phyloP scores from a whole-genome alignment of 2,888 invertebrate species.

The Sylvicola cinctus region DNA sequence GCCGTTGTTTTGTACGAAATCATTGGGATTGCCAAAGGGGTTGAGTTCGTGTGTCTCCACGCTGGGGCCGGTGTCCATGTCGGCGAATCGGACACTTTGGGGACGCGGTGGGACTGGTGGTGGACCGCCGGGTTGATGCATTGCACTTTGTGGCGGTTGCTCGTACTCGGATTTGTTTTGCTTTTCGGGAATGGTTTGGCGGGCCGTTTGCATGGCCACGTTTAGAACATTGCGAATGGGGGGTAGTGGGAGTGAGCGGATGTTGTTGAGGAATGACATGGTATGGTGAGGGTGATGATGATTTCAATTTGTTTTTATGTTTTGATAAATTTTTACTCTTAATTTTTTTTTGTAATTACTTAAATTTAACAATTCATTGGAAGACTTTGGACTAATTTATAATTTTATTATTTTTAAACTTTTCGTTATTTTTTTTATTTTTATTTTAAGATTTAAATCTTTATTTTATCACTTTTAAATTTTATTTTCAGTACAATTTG shows the following conservation, averaged over 20 bases:
- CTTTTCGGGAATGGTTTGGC: constrained; percentile 55
- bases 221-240: constrained; percentile 56
- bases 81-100: constrained; percentile 33
- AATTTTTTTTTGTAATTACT: too few relatives aligned
- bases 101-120: constrained; percentile 21
- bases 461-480: too few relatives aligned
- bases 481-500: too few relatives aligned
- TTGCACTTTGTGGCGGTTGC: constrained; percentile 12
- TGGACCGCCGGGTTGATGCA: constrained; percentile 8
- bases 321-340: too few relatives aligned
- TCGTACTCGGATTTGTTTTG: constrained; percentile 28
- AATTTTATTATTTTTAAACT: too few relatives aligned
- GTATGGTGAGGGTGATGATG: too few relatives aligned
- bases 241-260: constrained; percentile 46
- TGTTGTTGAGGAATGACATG: constrained; percentile 37
- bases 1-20: constrained; percentile 15
- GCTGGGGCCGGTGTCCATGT: constrained; percentile 12
- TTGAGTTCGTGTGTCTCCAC: constrained; percentile 21
- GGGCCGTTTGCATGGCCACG: constrained; percentile 63
- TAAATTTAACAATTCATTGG: too few relatives aligned
- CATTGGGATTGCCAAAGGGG: constrained; percentile 21
- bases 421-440: too few relatives aligned
- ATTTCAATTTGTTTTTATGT: too few relatives aligned
- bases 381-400: too few relatives aligned
- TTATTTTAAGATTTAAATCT: too few relatives aligned